A percentile compares a stretch with the other conserved stretches of the same genome.
Evolutionary conservation across 1,140 invertebrate species (phyloP).

Genomic region (Drosophila biarmipes): DNA sequence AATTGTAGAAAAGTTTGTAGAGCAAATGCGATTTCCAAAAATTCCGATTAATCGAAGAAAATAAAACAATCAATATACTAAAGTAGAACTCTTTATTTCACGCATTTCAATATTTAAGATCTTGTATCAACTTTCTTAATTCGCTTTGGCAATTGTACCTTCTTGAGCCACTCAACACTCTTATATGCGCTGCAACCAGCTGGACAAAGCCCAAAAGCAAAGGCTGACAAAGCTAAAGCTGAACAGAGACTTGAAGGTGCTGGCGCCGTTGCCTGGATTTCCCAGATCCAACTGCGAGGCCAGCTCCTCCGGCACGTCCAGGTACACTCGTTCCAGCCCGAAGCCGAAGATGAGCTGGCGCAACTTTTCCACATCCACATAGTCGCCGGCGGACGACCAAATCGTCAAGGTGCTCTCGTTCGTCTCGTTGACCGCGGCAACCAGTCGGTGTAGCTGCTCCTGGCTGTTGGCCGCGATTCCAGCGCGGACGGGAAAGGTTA

Average conservation of each 20-base stretch:
- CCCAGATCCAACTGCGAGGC: slow-evolving; percentile 85
- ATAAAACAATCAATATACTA: slow-evolving; percentile 14
- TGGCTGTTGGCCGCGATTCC: slow-evolving; percentile 89
- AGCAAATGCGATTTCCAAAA: neutral
- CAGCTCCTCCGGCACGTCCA: slow-evolving; percentile 89
- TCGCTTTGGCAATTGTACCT: neutral
- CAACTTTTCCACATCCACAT: slow-evolving; percentile 87
- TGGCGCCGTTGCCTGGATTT: slow-evolving; percentile 39
- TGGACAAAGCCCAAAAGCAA: slow-evolving; percentile 67
- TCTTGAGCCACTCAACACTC: neutral
- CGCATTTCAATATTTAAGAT: neutral
- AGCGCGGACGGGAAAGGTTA: slow-evolving; percentile 94
- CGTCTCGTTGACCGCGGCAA: slow-evolving; percentile 58
- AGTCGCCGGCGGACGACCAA: slow-evolving; percentile 88
- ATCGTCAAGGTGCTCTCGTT: slow-evolving; percentile 88
- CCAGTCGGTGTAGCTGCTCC: slow-evolving; percentile 85
- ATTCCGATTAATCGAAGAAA: neutral
- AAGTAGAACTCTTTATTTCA: slow-evolving; percentile 6
- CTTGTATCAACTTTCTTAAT: neutral
- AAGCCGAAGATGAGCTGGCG: slow-evolving; percentile 87
- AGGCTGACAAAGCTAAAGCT: slow-evolving; percentile 66
- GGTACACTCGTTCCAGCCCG: slow-evolving; percentile 88
- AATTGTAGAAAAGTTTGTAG: neutral
- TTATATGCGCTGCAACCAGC: slow-evolving; percentile 48
- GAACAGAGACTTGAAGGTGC: slow-evolving; percentile 61